Conservation (phyloP, 2,888 invertebrate genomes). For the Calliphora vomitoria region DNA sequence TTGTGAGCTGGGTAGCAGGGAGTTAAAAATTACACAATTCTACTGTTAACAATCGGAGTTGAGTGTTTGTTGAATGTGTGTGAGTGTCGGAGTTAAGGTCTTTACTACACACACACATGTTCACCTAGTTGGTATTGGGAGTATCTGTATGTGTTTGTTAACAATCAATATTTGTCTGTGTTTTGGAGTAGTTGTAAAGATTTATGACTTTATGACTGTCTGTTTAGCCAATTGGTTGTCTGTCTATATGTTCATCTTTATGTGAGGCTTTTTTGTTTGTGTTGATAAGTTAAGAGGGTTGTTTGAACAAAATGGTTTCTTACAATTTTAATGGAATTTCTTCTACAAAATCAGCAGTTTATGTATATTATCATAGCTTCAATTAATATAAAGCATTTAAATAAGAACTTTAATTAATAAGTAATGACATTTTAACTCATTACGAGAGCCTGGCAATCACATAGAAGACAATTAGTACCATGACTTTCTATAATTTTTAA, state of each 20-base stretch:
- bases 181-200: conserved; percentile 29
- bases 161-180: conserved; percentile 59
- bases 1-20: not conserved
- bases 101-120: not conserved
- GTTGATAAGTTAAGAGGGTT: conserved; percentile 7
- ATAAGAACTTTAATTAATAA: no score
- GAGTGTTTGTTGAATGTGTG: not conserved
- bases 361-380: no score
- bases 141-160: not conserved
- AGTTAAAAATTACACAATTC: conserved; percentile 10
- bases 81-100: not conserved
- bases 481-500: no score
- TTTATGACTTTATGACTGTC: conserved; percentile 60
- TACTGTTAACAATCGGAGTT: conserved; percentile 1
- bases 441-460: no score
- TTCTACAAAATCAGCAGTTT: no score
- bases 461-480: no score
- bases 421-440: no score
- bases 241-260: not conserved
- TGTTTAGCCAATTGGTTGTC: conserved; percentile 31
- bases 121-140: not conserved
- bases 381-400: no score
- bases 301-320: not conserved
- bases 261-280: not conserved
- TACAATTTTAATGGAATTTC: no score